These are phyloP conservation scores for Conus ventricosus DNA, from an alignment of 1,140 invertebrate species.

Conservation along the genomic window DNA sequence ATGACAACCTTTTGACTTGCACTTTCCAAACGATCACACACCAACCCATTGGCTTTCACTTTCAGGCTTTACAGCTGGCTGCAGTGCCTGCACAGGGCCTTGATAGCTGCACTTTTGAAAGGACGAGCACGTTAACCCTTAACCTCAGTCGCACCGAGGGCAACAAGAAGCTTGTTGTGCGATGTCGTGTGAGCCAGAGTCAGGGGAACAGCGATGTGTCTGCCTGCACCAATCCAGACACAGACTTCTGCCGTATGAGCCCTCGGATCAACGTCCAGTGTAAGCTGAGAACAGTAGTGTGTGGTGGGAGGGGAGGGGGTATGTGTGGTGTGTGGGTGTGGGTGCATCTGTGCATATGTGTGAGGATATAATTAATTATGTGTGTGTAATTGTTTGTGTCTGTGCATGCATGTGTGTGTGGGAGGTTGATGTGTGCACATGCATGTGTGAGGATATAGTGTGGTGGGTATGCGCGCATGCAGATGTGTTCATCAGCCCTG, in stretches of 20 bases:
- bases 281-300: not conserved
- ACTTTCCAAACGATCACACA: no score
- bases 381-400: not conserved
- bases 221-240: conserved; percentile 14
- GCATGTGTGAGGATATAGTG: no score
- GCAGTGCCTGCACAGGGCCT: not conserved
- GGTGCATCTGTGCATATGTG: no score
- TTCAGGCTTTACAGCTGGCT: no score
- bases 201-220: conserved; percentile 60
- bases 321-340: not conserved
- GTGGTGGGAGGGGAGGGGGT: not conserved
- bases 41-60: no score
- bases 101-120: not conserved
- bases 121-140: not conserved
- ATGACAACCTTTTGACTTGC: no score
- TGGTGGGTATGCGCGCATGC: no score
- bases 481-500: no score
- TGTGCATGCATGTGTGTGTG: not conserved
- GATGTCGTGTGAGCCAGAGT: conserved; percentile 78
- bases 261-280: conserved; percentile 4
- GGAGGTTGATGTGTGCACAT: no score
- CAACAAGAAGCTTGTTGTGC: conserved; percentile 73
- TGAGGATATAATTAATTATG: no score
- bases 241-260: conserved; percentile 23
- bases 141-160: not conserved